Base-by-base conservation (phyloP, 2,888 invertebrate genomes). In the Microctonus aethiopoides region DNA sequence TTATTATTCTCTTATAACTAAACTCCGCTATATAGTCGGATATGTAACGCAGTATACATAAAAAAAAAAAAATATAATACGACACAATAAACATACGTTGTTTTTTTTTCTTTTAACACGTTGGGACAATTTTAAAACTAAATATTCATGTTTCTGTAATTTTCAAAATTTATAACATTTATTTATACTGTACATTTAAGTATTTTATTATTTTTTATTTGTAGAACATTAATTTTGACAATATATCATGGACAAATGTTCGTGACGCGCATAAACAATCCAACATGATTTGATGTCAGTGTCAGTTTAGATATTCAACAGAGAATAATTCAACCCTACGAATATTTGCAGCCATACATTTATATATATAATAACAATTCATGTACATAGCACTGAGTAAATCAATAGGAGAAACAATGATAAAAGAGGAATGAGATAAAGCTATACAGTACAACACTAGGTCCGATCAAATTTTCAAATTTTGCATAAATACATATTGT, bases 401-500 rank as follows among this genome's bases (percentile, higher is more conserved):
- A 54, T 52, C 29, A 16, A 34, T 29, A n/a, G 56, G n/a, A 34
- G 24, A 64, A 56, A 61, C 41, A 16, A 51, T n/a, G 52, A 29
- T 22, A 39, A 22, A 22, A 24, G 51, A 22, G 29, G 36, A 22
- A 57, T 67, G 66, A 56, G 70, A 63, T 57, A 62, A 34, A 54
- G 64, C 13, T 16, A 32, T 41, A 46, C 3, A 32, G 61, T 41
- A 46, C 3, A 32, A 56, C 22, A 36, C 69, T 72, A 67, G 74
- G 69, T 11, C 72, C 63, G 78, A 79, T 82, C 75, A 73, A 80
- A 82, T 83, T 77, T 76, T 68, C 68, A 73, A n/a, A 77, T 75
- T 82, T 82, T 80, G 76, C 81, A 80, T 81, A 78, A 74, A 79
- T 80, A 74, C 77, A 78, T 69, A 63, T 72, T 79, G 75, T 65